These are phyloP conservation scores for Crocallis elinguaria DNA, from an alignment of 2,888 invertebrate genomes.

Conservation along the genomic window DNA sequence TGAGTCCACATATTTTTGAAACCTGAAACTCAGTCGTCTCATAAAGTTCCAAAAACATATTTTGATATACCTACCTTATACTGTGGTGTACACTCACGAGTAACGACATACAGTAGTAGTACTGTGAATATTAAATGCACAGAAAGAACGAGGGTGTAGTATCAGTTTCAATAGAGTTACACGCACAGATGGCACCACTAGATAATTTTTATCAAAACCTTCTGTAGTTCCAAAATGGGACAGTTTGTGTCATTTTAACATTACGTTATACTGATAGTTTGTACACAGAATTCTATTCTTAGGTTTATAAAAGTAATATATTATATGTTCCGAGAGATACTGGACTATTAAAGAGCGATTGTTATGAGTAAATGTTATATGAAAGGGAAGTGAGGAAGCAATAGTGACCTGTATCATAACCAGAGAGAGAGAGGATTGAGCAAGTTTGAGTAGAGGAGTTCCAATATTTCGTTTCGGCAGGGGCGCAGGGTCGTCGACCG, in stretches of 20 bases:
- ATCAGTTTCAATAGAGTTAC: not conserved
- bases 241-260: slow-evolving; percentile 16
- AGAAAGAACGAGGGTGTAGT: too few relatives aligned
- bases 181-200: slow-evolving; percentile 20
- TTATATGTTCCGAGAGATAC: slow-evolving; percentile 9
- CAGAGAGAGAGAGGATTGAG: slow-evolving; percentile 70
- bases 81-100: too few relatives aligned
- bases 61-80: too few relatives aligned
- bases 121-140: too few relatives aligned
- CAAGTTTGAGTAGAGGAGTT: slow-evolving; percentile 67
- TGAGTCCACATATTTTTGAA: too few relatives aligned
- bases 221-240: slow-evolving; percentile 13
- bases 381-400: slow-evolving; percentile 38
- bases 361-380: slow-evolving; percentile 20
- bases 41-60: too few relatives aligned
- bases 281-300: slow-evolving; percentile 16
- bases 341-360: slow-evolving; percentile 4
- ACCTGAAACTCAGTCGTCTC: too few relatives aligned
- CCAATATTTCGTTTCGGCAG: slow-evolving; percentile 80
- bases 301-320: slow-evolving; percentile 13
- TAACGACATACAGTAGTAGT: too few relatives aligned
- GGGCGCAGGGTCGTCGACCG: slow-evolving; percentile 80
- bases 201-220: slow-evolving; percentile 11
- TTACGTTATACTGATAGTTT: slow-evolving; percentile 21
- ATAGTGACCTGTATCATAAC: slow-evolving; percentile 57